Evolutionary conservation across 2,888 invertebrate genomes (phyloP).

Genomic region (Apodemia zela): DNA sequence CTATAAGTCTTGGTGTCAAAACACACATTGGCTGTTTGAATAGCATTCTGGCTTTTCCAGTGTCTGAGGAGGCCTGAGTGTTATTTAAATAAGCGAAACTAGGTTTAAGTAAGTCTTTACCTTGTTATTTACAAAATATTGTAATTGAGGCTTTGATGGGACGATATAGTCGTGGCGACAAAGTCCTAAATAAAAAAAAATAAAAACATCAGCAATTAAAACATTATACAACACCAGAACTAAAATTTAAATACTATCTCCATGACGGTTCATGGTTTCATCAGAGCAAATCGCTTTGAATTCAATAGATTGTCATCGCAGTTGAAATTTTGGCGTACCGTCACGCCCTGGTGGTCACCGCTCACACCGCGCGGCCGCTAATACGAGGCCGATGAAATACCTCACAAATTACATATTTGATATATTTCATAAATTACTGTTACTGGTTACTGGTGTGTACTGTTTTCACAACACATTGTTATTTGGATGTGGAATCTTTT

Average conservation of each 20-base stretch:
- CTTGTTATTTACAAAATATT: too few relatives aligned
- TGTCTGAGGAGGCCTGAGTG: too few relatives aligned
- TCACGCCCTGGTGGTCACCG: slow-evolving; percentile 12
- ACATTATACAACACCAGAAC: slow-evolving; percentile 9
- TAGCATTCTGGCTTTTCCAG: too few relatives aligned
- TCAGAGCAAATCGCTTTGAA: slow-evolving; percentile 12
- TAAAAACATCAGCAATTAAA: background rate
- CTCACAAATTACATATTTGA: slow-evolving; percentile 1
- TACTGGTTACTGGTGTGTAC: background rate
- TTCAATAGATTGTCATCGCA: slow-evolving; percentile 16
- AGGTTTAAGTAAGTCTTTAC: too few relatives aligned
- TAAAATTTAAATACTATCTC: slow-evolving; percentile 12
- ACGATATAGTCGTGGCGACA: background rate
- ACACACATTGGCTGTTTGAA: too few relatives aligned
- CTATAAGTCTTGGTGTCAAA: too few relatives aligned
- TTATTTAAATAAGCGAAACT: too few relatives aligned
- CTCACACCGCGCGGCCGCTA: background rate
- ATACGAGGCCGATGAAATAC: background rate
- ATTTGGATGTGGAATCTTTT: too few relatives aligned
- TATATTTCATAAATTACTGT: background rate
- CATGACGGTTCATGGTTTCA: slow-evolving; percentile 10
- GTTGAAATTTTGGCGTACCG: slow-evolving; percentile 13
- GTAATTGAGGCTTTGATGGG: too few relatives aligned
- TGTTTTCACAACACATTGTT: background rate
- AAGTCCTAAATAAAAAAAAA: too few relatives aligned